Percentiles rank a stretch among this genome's conserved stretches.
These are phyloP conservation scores for Bugulina stolonifera DNA, from an alignment of 2,888 invertebrate species.

Conservation along the genomic window DNA sequence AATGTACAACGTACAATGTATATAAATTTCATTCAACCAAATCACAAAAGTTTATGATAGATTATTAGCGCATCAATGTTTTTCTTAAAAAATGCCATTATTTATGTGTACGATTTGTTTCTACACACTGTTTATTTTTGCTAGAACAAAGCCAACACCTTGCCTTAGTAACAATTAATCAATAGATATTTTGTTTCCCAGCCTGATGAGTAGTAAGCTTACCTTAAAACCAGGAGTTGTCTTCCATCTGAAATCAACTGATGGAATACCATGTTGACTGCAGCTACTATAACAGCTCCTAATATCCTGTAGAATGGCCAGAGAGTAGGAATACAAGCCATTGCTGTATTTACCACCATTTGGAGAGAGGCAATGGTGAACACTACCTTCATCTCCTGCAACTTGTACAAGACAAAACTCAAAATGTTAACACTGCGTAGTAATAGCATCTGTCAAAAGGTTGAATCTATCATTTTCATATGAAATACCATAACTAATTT, in stretches of 20 bases:
- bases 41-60: too few relatives aligned
- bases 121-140: too few relatives aligned
- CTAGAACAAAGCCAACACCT: too few relatives aligned
- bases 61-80: too few relatives aligned
- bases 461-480: conserved; percentile 26
- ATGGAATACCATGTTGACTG: background rate
- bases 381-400: background rate
- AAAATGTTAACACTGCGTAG: conserved; percentile 6
- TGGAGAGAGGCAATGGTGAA: background rate
- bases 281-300: background rate
- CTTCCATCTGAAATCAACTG: background rate
- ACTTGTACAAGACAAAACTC: conserved; percentile 12
- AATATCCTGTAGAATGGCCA: background rate
- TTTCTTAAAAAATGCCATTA: too few relatives aligned
- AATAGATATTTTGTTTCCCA: too few relatives aligned
- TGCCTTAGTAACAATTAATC: too few relatives aligned
- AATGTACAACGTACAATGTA: too few relatives aligned
- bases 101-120: too few relatives aligned
- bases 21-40: too few relatives aligned
- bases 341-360: background rate
- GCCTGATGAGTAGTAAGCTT: too few relatives aligned
- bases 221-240: background rate
- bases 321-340: background rate
- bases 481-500: conserved; percentile 26
- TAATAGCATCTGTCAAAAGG: conserved; percentile 23